Conservation (phyloP, 2,797 vertebrate genomes). For the Perodicticus potto region DNA sequence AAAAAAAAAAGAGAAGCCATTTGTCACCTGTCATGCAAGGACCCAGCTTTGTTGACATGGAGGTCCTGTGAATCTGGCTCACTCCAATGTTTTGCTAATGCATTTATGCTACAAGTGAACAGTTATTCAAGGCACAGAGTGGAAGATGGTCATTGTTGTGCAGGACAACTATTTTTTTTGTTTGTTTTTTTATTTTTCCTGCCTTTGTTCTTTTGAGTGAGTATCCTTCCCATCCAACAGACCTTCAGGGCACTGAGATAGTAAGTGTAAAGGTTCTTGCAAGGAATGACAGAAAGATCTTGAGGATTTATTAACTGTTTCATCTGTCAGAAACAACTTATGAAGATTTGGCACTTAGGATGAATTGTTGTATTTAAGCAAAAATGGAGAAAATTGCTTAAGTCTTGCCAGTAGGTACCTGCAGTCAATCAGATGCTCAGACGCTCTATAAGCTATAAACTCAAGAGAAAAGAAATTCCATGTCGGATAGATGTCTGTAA, state of each 20-base stretch:
- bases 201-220: conserved; percentile 18
- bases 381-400: conserved; percentile 73
- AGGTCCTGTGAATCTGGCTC: neutral
- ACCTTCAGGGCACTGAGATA: neutral
- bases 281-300: conserved; percentile 52
- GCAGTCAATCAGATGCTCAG: conserved; percentile 65
- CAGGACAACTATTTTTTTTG: neutral
- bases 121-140: neutral
- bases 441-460: conserved; percentile 19
- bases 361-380: conserved; percentile 73
- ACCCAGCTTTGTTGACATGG: neutral
- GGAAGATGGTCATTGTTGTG: neutral
- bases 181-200: neutral
- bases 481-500: neutral
- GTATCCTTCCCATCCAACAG: neutral
- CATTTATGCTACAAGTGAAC: neutral
- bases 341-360: conserved; percentile 42
- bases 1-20: conserved; percentile 11
- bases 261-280: conserved; percentile 1
- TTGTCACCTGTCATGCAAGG: neutral
- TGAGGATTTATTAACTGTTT: conserved; percentile 73
- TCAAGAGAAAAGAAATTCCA: neutral
- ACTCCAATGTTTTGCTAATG: neutral
- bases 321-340: conserved; percentile 72
- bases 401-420: conserved; percentile 67